Evolutionary conservation across 2,888 invertebrate species (phyloP), one percentile per base, ranked within the genome.

Genomic region (Rhogogaster chlorosoma): DNA sequence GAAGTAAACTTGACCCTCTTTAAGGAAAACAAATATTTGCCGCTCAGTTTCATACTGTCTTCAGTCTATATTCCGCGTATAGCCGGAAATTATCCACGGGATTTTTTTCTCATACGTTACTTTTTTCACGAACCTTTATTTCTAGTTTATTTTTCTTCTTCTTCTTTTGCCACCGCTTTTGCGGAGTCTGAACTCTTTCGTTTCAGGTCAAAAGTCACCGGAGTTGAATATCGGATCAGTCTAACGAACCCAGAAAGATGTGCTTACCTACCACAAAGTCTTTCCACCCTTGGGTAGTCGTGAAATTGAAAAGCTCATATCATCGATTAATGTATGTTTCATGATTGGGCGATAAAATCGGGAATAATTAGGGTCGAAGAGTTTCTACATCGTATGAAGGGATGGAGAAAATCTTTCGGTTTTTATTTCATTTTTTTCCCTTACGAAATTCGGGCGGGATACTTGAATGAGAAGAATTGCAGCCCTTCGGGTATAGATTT

Each of bases 191-290:
- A 26, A 26, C 26, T 26, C 26, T 12, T 10, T 18, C 53, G 53
- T 53, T 61, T 61, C 26, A 71, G 70, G 70, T 71, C 70, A 71
- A 71, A 71, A 71, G 70, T 71, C 70, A 71, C 38, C 2, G 38
- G 3, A 36, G 70, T 71, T 38, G n/a, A 71, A 71, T 71, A 71
- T 71, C 38, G 38, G 38, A 71, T 36, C 70, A 38, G n/a, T 2
- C 70, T 71, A 71, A 71, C 70, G 70, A 71, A 71, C 36, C 70
- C 70, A 38, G 10, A 71, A 71, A 71, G 70, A 71, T 36, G 70
- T 71, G 18, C 70, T 71, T 71, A 71, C 42, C 42, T 42, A 26
- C 22, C 22, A 15, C 42, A 12, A 22, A 22, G 9, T 26, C 10
- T 18, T 73, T 38, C 22, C 15, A 0, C 73, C 10, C 5, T 38